Conservation (phyloP, 2,888 invertebrate genomes). For the Bibio marci region DNA sequence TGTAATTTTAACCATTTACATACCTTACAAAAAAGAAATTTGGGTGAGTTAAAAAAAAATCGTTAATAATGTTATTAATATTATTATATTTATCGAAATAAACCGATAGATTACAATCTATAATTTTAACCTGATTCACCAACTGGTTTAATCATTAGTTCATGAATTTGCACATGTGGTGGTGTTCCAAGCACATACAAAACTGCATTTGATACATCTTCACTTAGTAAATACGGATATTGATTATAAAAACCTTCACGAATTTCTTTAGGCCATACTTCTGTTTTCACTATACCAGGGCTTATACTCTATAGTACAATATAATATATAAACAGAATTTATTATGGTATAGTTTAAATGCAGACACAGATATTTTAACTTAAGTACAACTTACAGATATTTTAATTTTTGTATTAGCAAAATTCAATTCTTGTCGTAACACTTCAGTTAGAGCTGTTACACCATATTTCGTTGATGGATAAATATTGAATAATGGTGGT, state of each 20-base stretch:
- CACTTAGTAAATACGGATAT: slow-evolving; percentile 1
- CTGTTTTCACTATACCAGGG: slow-evolving; percentile 31
- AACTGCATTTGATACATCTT: slow-evolving; percentile 7
- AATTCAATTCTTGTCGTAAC: slow-evolving; percentile 22
- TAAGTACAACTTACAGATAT: slow-evolving; percentile 19
- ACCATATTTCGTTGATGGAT: slow-evolving; percentile 19
- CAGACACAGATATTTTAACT: slow-evolving; percentile 22
- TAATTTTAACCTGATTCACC: not conserved
- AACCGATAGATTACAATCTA: too few species aligned
- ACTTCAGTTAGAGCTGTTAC: slow-evolving; percentile 21
- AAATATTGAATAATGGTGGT: slow-evolving; percentile 17
- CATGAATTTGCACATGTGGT: slow-evolving; percentile 1
- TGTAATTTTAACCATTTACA: too few species aligned
- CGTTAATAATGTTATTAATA: too few species aligned
- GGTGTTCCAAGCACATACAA: slow-evolving; percentile 6
- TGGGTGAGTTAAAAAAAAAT: too few species aligned
- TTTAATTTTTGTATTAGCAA: slow-evolving; percentile 16
- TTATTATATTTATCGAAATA: too few species aligned
- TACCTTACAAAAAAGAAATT: too few species aligned
- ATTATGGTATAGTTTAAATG: not conserved
- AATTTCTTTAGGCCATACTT: slow-evolving; percentile 17
- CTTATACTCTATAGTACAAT: slow-evolving; percentile 30
- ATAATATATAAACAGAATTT: not conserved
- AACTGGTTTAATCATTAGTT: not conserved
- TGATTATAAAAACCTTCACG: not conserved